Evolutionary conservation across 2,888 invertebrate genomes (phyloP).

Genomic region (Cepaea hortensis): DNA sequence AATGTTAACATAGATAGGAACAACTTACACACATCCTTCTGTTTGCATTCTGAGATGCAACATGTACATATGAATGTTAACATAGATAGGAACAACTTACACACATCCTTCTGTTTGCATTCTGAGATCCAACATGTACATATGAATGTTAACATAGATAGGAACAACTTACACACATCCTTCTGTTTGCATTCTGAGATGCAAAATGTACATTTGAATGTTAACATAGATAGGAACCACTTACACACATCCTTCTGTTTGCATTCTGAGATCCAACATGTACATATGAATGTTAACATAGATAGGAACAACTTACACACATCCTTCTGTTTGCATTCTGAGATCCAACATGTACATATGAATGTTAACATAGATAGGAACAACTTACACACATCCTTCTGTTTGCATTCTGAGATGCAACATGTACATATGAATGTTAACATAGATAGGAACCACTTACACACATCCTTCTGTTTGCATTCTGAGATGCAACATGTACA

Average conservation of each 20-base stretch:
- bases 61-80: neutral
- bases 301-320: neutral
- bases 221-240: neutral
- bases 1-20: neutral
- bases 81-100: slow-evolving; percentile 2
- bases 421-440: neutral
- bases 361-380: neutral
- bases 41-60: neutral
- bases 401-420: neutral
- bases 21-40: neutral
- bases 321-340: neutral
- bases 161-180: neutral
- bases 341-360: neutral
- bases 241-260: neutral
- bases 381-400: neutral
- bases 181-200: neutral
- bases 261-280: neutral
- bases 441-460: neutral
- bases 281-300: neutral
- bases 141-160: neutral
- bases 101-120: neutral
- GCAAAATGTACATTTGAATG: neutral
- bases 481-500: neutral
- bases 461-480: neutral
- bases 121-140: neutral